phyloP scores from a whole-genome alignment of 2,113 vertebrate species.

The Macquaria australasica region DNA sequence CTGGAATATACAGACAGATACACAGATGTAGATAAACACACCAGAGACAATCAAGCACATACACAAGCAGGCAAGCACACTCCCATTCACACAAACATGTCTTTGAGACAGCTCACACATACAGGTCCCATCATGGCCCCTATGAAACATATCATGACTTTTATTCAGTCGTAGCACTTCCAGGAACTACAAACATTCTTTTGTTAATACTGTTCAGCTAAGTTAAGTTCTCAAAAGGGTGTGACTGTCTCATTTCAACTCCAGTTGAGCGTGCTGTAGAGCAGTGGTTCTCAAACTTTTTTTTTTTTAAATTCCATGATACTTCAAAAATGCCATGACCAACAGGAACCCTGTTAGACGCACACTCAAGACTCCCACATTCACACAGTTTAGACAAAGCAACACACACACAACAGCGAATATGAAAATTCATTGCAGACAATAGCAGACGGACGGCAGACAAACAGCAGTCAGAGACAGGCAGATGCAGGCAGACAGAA shows the following conservation, averaged over 20 bases:
- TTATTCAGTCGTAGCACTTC: neutral
- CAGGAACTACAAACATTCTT: neutral
- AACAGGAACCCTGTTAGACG: neutral
- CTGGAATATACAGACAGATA: neutral
- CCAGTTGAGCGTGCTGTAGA: neutral
- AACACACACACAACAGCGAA: neutral
- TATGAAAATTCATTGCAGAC: neutral
- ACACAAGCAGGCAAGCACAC: neutral
- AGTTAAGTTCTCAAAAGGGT: neutral
- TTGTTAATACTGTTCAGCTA: too few species aligned
- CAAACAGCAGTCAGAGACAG: conserved; percentile 21
- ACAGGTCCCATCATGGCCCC: neutral
- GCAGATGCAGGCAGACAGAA: conserved; percentile 24
- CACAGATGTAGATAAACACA: neutral
- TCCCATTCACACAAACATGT: neutral
- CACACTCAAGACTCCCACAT: neutral
- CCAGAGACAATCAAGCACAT: neutral
- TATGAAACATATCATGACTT: neutral
- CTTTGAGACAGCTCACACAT: neutral
- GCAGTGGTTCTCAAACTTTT: too few species aligned
- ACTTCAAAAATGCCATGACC: neutral
- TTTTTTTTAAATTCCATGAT: neutral
- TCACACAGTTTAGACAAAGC: neutral
- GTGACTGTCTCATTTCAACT: neutral
- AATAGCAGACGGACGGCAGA: neutral